Evolutionary conservation across 2,888 invertebrate genomes (phyloP), one percentile per base, ranked within the genome.

Genomic region (Drosophila planitibia): DNA sequence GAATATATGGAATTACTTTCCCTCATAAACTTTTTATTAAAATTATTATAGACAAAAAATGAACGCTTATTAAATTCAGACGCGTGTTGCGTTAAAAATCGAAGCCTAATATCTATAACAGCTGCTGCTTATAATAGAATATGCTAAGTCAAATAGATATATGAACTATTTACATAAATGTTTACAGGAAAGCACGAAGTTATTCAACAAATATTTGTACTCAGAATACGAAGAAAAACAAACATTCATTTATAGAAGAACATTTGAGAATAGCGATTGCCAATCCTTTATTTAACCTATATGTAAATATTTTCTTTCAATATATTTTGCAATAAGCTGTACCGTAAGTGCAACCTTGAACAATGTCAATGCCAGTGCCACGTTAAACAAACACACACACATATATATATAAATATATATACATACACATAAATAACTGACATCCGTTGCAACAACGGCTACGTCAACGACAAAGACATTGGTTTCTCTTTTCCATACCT

Each of bases 361-460:
- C 70, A 82, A 76, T 82, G 83, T 81, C 83, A 81, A 80, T 79
- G 82, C 55, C 82, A 70, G 25, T 55, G 67, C 35, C 73, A 70
- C 51, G 61, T 32, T 53, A 62, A 62, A 16, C 28, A 59, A 30
- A 72, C 47, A 76, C 51, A 66, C 33, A 39, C 25, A 32, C 7
- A 22, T 7, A 14, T 14, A 22, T n/a, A 10, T 44, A 44, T 14
- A n/a, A n/a, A 44, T 14, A 41, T n/a, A 22, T 41, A 41, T n/a
- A n/a, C 16, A 22, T 9, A 49, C 39, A 5, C 7, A 22, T 22
- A 52, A 39, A 41, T 33, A 49, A 28, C 12, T 14, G 52, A 33
- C 63, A 63, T 71, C 63, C 70, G 76, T 47, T 62, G 71, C 61
- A 57, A 63, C 59, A 47, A 58, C 41, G 62, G 53, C 62, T 44